These are phyloP conservation scores for Sinocyclocheilus anophthalmus DNA, from an alignment of 2,113 vertebrate species.

Conservation along the genomic window DNA sequence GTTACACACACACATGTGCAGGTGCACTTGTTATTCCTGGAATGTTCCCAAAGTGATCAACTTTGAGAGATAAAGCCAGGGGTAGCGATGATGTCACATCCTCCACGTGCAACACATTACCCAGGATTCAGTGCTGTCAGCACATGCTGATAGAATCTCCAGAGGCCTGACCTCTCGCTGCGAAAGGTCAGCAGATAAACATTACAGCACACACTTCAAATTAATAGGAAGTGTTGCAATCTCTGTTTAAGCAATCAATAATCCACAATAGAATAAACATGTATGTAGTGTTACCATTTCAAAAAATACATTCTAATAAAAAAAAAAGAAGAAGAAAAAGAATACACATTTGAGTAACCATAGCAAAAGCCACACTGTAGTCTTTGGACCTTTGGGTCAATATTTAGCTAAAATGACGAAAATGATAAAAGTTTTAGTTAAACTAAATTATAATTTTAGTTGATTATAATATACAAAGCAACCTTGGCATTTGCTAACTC, in stretches of 20 bases:
- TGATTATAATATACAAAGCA: too few relatives aligned
- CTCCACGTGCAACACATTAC: constrained; percentile 65
- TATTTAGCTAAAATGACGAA: too few relatives aligned
- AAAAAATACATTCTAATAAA: background rate
- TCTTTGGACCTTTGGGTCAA: too few relatives aligned
- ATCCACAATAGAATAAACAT: background rate
- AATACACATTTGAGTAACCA: background rate
- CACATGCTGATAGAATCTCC: constrained; percentile 64
- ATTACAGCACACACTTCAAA: background rate
- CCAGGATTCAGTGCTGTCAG: constrained; percentile 73
- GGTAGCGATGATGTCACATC: constrained; percentile 58
- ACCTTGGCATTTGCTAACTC: too few relatives aligned
- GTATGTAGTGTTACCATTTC: background rate
- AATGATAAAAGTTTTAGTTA: too few relatives aligned
- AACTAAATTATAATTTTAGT: too few relatives aligned
- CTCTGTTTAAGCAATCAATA: background rate
- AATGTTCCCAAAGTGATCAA: constrained; percentile 66
- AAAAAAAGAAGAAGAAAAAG: background rate
- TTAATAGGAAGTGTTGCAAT: background rate
- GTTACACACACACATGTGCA: constrained; percentile 4
- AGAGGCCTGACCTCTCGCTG: background rate
- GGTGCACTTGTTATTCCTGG: constrained; percentile 39
- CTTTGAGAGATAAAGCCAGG: constrained; percentile 67
- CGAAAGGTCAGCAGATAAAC: constrained; percentile 15
- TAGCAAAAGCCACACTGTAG: too few relatives aligned